phyloP scores from a whole-genome alignment of 2,113 vertebrate species.

The Catharus bicknelli region DNA sequence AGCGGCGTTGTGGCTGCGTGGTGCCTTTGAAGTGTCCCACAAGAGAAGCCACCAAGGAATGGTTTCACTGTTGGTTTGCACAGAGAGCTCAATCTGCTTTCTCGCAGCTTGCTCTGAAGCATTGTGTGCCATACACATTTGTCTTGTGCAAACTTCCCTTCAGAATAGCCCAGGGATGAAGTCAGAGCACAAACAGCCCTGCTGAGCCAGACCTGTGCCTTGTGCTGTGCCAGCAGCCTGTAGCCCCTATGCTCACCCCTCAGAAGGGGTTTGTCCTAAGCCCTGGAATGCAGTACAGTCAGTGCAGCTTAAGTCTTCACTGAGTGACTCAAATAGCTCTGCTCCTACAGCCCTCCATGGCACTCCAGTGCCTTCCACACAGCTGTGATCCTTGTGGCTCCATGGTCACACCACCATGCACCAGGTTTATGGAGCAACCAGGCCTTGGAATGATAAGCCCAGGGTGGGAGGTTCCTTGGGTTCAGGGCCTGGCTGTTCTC shows the following conservation, averaged over 20 bases:
- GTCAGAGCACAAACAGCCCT: neutral
- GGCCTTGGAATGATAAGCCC: neutral
- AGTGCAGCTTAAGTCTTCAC: neutral
- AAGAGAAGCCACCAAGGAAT: slow-evolving; percentile 42
- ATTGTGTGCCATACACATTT: neutral
- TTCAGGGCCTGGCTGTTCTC: neutral
- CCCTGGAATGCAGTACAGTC: neutral
- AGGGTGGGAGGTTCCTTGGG: neutral
- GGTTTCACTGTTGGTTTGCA: neutral
- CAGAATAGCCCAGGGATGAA: neutral
- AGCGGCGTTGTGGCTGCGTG: neutral
- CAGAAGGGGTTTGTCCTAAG: neutral
- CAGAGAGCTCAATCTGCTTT: slow-evolving; percentile 23
- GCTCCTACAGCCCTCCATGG: neutral
- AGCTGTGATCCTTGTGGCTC: neutral
- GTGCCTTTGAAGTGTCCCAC: slow-evolving; percentile 59
- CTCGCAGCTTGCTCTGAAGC: neutral
- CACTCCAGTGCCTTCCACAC: neutral
- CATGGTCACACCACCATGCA: fast-evolving
- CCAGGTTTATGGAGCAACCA: neutral
- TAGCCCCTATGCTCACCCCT: neutral
- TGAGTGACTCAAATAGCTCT: neutral
- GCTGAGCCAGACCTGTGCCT: neutral
- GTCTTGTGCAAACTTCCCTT: neutral
- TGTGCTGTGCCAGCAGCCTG: neutral